These are phyloP conservation scores for Herpailurus yagouaroundi DNA, from an alignment of 2,113 vertebrate species.

Conservation along the genomic window DNA sequence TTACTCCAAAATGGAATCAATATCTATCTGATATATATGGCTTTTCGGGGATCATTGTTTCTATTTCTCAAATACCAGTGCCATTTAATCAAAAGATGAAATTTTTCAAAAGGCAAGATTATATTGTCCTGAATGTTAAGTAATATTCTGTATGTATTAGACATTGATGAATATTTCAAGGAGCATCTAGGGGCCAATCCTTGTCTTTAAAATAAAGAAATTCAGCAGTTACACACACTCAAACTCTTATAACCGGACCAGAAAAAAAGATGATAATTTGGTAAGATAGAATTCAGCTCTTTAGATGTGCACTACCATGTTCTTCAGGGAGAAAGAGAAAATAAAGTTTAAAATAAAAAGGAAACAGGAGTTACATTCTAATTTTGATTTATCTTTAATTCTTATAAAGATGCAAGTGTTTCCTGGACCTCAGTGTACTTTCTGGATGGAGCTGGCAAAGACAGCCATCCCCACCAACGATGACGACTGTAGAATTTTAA, in stretches of 20 bases:
- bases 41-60: conserved; percentile 64
- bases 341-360: conserved; percentile 48
- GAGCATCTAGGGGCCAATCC: conserved; percentile 63
- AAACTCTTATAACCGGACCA: background rate
- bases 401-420: background rate
- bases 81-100: conserved; percentile 69
- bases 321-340: conserved; percentile 46
- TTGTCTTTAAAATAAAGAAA: conserved; percentile 71
- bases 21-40: conserved; percentile 42
- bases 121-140: conserved; percentile 66
- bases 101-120: conserved; percentile 70
- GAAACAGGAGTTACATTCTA: background rate
- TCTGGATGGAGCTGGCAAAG: conserved; percentile 7
- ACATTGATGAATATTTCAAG: conserved; percentile 73
- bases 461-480: background rate
- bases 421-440: background rate
- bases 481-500: background rate
- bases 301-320: background rate
- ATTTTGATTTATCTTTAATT: conserved; percentile 47
- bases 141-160: conserved; percentile 49
- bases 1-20: conserved; percentile 67
- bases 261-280: conserved; percentile 45
- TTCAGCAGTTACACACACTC: conserved; percentile 43
- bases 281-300: conserved; percentile 18
- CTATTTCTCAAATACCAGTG: conserved; percentile 50